These are phyloP conservation scores for Pseudopipra pipra DNA, from an alignment of 2,113 vertebrate genomes.

Conservation along the genomic window DNA sequence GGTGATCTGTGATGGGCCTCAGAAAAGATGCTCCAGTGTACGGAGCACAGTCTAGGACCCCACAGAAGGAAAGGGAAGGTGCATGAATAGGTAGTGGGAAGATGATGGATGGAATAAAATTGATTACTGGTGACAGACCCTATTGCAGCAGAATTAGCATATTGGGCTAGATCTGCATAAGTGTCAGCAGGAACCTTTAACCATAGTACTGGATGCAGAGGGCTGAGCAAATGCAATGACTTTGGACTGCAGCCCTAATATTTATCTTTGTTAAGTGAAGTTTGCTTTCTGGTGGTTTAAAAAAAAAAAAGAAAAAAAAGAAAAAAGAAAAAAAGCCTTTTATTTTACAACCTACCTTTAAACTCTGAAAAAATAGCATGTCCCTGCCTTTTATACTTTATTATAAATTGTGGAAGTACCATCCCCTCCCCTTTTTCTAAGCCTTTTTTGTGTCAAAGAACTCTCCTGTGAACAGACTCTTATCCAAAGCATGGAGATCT, in stretches of 20 bases:
- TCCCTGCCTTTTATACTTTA: background rate
- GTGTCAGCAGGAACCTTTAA: background rate
- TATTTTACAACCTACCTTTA: background rate
- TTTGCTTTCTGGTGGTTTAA: background rate
- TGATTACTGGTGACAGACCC: background rate
- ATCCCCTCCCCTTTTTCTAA: background rate
- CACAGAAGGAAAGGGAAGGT: background rate
- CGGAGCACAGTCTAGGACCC: background rate
- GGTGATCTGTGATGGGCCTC: background rate
- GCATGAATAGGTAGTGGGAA: background rate
- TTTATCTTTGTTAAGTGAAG: background rate
- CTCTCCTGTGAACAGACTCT: background rate
- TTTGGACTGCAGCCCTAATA: background rate
- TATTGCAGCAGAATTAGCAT: background rate
- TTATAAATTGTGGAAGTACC: background rate
- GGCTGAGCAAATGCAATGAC: background rate
- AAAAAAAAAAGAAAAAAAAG: rapidly evolving
- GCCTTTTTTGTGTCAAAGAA: background rate
- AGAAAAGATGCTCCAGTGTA: background rate
- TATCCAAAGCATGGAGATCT: background rate
- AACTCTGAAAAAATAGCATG: background rate
- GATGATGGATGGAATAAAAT: background rate
- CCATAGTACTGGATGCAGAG: background rate
- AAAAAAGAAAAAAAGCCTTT: background rate
- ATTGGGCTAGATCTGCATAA: background rate